Evolutionary conservation across 2,113 vertebrate species (phyloP).

Genomic region (Gyps fulvus): DNA sequence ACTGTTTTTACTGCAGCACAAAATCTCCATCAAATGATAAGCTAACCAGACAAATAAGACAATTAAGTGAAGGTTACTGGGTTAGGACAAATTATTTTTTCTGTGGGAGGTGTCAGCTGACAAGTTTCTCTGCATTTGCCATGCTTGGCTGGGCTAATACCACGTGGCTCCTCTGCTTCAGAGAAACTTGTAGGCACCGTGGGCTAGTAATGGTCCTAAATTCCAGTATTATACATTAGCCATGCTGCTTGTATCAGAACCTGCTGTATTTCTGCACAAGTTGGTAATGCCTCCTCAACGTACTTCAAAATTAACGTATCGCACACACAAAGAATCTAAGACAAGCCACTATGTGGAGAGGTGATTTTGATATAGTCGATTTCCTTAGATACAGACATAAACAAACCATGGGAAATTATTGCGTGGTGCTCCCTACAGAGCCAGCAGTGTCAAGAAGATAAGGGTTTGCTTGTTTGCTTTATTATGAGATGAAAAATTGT

Average conservation of each 20-base stretch:
- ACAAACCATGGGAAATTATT: no score
- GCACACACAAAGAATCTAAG: neutral
- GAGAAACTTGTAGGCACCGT: neutral
- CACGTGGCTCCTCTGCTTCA: neutral
- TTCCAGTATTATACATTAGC: neutral
- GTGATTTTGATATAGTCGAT: no score
- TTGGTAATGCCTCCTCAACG: accelerated
- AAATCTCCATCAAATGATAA: neutral
- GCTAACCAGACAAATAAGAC: neutral
- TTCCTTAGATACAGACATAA: no score
- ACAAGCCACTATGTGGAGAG: neutral
- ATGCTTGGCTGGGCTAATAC: neutral
- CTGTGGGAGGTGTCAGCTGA: neutral
- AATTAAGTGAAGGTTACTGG: neutral
- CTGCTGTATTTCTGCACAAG: neutral
- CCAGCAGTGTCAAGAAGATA: no score
- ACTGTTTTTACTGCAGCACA: neutral
- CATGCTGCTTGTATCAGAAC: neutral
- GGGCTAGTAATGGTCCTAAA: neutral
- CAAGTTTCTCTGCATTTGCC: neutral
- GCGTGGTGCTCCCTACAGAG: no score
- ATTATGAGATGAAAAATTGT: no score
- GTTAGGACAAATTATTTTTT: neutral
- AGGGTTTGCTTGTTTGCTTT: no score
- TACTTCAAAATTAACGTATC: neutral